Evolutionary conservation across 1,140 invertebrate genomes (phyloP).

Genomic region (Eueides isabella): DNA sequence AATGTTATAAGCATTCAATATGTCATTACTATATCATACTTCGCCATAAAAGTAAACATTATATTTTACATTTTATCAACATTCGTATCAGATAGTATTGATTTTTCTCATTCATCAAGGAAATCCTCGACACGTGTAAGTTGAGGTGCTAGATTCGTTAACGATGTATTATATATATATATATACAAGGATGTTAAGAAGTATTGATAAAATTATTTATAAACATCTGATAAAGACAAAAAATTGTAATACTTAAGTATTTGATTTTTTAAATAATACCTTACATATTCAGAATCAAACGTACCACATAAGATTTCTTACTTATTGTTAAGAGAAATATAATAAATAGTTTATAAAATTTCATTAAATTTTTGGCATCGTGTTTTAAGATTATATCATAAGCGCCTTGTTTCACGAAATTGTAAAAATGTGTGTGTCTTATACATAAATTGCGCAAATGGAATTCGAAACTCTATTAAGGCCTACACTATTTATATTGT

Average conservation of each 20-base stretch:
- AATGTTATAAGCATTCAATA: background rate
- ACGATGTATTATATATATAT: background rate
- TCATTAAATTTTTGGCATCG: too few species aligned
- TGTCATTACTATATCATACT: background rate
- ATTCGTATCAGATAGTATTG: conserved; percentile 13
- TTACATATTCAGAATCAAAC: too few species aligned
- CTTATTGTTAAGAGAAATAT: too few species aligned
- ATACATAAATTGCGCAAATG: too few species aligned
- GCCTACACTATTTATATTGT: too few species aligned
- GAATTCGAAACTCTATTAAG: too few species aligned
- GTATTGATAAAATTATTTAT: background rate
- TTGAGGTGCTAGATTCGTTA: background rate
- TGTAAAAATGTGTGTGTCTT: too few species aligned
- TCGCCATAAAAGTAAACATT: background rate
- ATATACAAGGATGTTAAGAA: background rate
- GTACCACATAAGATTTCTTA: too few species aligned
- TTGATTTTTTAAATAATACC: too few species aligned
- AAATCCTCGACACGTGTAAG: conserved; percentile 14
- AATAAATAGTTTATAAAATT: too few species aligned
- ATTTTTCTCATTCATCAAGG: conserved; percentile 18
- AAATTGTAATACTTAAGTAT: background rate
- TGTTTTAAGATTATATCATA: too few species aligned
- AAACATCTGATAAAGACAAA: background rate
- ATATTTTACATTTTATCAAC: background rate
- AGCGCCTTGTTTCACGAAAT: too few species aligned